phyloP scores from a whole-genome alignment of 1,140 invertebrate species.

The Heterodera carotae region DNA sequence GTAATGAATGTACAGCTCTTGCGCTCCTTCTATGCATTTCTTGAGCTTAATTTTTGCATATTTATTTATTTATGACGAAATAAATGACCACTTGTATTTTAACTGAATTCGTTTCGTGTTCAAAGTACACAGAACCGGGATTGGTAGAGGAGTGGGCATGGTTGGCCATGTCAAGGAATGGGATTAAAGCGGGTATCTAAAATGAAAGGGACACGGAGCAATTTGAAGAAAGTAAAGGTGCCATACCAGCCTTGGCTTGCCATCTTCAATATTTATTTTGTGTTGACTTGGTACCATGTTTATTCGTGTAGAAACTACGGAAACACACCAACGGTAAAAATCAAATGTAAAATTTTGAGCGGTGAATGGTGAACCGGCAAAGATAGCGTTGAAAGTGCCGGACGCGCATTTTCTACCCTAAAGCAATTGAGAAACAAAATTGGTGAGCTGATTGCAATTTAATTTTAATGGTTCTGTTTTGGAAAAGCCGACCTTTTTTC shows the following conservation, averaged over 20 bases:
- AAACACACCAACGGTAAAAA: conserved; percentile 53
- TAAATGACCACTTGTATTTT: conserved; percentile 30
- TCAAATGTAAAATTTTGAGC: conserved; percentile 52
- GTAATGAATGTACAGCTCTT: conserved; percentile 37
- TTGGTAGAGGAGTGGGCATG: conserved; percentile 25
- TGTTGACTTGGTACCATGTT: conserved; percentile 36
- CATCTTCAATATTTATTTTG: conserved; percentile 6
- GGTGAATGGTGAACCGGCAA: conserved; percentile 43
- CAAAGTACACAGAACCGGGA: conserved; percentile 34
- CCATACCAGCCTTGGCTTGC: conserved; percentile 15
- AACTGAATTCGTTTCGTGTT: conserved; percentile 33
- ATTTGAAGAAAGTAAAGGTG: background rate
- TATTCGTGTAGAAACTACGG: conserved; percentile 44
- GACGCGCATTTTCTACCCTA: background rate
- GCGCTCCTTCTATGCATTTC: background rate
- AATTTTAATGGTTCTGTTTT: no score
- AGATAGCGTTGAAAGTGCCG: conserved; percentile 21
- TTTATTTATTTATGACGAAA: background rate
- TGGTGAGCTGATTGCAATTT: background rate
- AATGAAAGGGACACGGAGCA: background rate
- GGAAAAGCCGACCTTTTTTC: conserved; percentile 13
- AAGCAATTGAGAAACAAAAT: conserved; percentile 12
- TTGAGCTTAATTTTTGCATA: background rate
- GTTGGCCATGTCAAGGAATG: conserved; percentile 51
- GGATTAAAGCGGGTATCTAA: conserved; percentile 44